These are phyloP conservation scores for Nycticebus coucang DNA, from an alignment of 2,113 vertebrate species.

Conservation along the genomic window DNA sequence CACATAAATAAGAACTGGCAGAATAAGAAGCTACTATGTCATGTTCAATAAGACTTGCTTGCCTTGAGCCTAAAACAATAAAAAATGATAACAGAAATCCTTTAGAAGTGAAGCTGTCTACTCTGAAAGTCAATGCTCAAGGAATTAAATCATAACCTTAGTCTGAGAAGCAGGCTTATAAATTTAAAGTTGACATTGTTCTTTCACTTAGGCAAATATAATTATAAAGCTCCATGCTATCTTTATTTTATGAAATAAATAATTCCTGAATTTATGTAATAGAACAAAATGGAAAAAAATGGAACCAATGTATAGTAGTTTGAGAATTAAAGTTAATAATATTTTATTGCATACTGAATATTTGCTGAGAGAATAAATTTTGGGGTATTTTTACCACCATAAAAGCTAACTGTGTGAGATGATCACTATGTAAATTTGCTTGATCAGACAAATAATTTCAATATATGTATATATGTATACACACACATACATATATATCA, in stretches of 20 bases:
- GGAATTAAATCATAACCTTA: conserved; percentile 31
- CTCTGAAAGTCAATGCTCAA: not conserved
- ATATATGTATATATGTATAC: not conserved
- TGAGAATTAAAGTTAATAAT: not conserved
- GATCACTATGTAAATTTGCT: not conserved
- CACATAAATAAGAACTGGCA: not conserved
- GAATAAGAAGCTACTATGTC: not conserved
- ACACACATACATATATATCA: no score
- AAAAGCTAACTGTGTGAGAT: not conserved
- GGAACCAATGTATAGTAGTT: not conserved
- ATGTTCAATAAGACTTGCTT: not conserved
- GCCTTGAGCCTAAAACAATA: not conserved
- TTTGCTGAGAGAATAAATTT: not conserved
- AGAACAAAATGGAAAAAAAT: not conserved
- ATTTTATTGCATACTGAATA: not conserved
- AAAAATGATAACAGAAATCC: not conserved
- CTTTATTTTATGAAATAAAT: conserved; percentile 5
- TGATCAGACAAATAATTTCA: not conserved
- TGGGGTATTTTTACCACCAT: not conserved
- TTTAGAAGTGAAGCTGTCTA: not conserved
- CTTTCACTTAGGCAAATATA: not conserved
- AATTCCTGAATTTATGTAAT: not conserved
- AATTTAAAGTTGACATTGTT: not conserved
- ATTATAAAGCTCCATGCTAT: not conserved
- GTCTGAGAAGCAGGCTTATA: not conserved